Evolutionary conservation across 1,140 invertebrate species (phyloP).

Genomic region (Caenorhabditis latens): DNA sequence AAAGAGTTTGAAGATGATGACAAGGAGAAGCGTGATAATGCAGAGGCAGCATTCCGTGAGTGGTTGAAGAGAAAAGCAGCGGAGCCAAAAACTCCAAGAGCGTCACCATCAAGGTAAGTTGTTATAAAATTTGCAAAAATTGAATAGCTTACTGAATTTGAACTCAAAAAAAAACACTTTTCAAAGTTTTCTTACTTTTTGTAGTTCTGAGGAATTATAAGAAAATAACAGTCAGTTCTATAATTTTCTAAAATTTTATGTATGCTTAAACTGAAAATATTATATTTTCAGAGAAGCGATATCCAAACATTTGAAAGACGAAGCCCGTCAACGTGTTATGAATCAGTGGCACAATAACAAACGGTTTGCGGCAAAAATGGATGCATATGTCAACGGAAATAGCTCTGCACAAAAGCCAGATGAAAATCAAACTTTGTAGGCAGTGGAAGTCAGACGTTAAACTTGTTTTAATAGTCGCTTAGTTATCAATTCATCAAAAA

Average conservation of each 20-base stretch:
- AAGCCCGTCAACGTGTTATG: slow-evolving; percentile 56
- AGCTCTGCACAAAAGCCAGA: neutral
- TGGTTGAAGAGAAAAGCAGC: slow-evolving; percentile 59
- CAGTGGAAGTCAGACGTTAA: neutral
- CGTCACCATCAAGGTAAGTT: slow-evolving; percentile 61
- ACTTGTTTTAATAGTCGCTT: neutral
- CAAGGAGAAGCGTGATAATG: slow-evolving; percentile 57
- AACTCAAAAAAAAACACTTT: neutral
- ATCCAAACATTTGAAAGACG: slow-evolving; percentile 58
- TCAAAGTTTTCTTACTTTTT: too few relatives aligned
- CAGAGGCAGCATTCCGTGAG: slow-evolving; percentile 58
- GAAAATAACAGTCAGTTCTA: too few relatives aligned
- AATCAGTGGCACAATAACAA: slow-evolving; percentile 60
- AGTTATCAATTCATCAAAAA: neutral
- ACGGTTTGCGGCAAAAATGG: slow-evolving; percentile 19
- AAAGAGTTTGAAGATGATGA: slow-evolving; percentile 51
- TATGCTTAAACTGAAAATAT: neutral
- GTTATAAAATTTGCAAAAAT: neutral
- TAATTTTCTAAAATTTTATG: too few relatives aligned
- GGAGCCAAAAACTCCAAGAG: slow-evolving; percentile 57
- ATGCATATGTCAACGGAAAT: slow-evolving; percentile 41
- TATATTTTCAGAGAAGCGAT: slow-evolving; percentile 57
- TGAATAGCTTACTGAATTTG: neutral
- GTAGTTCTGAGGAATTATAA: too few relatives aligned
- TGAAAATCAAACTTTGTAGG: slow-evolving; percentile 25